Evolutionary conservation across 2,888 invertebrate genomes (phyloP).

Genomic region (Drosophila falleni): DNA sequence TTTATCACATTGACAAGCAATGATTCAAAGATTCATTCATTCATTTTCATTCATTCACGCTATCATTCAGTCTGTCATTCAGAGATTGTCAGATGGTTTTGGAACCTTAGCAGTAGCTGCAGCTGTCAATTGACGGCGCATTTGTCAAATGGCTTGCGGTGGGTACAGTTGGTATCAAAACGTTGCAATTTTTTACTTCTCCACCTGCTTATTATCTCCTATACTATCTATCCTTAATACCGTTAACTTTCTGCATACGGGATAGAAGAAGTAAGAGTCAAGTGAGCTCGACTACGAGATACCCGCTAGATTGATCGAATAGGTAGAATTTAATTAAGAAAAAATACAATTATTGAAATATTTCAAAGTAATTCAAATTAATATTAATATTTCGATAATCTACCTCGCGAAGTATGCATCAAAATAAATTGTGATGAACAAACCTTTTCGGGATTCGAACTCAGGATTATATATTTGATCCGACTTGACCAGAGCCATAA

Average conservation of each 20-base stretch:
- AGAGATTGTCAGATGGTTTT: conserved; percentile 24
- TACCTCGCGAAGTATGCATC: too few relatives aligned
- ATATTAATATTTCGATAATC: not conserved
- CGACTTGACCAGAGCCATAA: too few relatives aligned
- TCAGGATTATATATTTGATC: too few relatives aligned
- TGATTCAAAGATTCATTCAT: conserved; percentile 23
- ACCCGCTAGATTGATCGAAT: not conserved
- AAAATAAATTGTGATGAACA: too few relatives aligned
- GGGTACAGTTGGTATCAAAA: conserved; percentile 50
- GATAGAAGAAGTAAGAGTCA: not conserved
- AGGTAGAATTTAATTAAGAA: not conserved
- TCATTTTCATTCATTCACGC: conserved; percentile 34
- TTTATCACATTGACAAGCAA: conserved; percentile 76
- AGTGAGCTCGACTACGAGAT: not conserved
- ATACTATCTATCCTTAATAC: not conserved
- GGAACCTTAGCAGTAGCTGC: conserved; percentile 31
- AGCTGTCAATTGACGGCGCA: conserved; percentile 56
- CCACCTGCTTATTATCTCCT: not conserved
- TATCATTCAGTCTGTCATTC: conserved; percentile 48
- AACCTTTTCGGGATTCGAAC: too few relatives aligned
- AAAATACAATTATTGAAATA: not conserved
- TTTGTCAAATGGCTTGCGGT: conserved; percentile 61
- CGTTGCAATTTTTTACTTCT: conserved; percentile 6
- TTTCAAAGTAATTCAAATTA: not conserved
- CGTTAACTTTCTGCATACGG: not conserved